Conservation (phyloP, 1,140 invertebrate genomes). For the Phthorimaea operculella region DNA sequence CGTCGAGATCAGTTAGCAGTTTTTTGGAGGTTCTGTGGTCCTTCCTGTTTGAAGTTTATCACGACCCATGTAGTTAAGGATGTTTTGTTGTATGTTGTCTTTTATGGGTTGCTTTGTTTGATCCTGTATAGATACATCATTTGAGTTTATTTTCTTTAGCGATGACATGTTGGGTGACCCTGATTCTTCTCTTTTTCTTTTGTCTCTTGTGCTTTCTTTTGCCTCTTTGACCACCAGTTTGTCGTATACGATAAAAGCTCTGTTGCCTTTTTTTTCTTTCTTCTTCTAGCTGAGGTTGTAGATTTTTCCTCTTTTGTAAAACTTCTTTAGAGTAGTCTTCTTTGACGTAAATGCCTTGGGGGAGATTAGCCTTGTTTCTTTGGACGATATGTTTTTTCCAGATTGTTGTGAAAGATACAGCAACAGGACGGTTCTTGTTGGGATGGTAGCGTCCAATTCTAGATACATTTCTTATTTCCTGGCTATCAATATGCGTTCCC, state of each 20-base stretch:
- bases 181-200: slow-evolving; percentile 1
- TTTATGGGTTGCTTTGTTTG: too few relatives aligned
- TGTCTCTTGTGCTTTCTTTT: background rate
- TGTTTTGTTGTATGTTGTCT: too few relatives aligned
- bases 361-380: slow-evolving; percentile 17
- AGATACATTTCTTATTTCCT: slow-evolving; percentile 23
- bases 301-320: slow-evolving; percentile 14
- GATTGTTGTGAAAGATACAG: slow-evolving; percentile 17
- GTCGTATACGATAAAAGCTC: slow-evolving; percentile 10
- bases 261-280: slow-evolving; percentile 14
- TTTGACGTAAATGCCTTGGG: slow-evolving; percentile 14
- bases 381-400: slow-evolving; percentile 30
- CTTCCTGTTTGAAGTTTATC: too few relatives aligned
- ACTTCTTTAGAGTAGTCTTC: slow-evolving; percentile 18
- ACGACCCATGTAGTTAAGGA: too few relatives aligned
- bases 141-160: too few relatives aligned
- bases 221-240: slow-evolving; percentile 16
- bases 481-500: slow-evolving; percentile 16
- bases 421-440: slow-evolving; percentile 20
- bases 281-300: slow-evolving; percentile 15
- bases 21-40: too few relatives aligned
- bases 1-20: too few relatives aligned
- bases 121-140: too few relatives aligned
- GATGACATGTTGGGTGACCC: background rate
- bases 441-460: slow-evolving; percentile 19